Evolutionary conservation across 1,140 invertebrate species (phyloP), one percentile per base, ranked within the genome.

Genomic region (Venustaconcha ellipsiformis): DNA sequence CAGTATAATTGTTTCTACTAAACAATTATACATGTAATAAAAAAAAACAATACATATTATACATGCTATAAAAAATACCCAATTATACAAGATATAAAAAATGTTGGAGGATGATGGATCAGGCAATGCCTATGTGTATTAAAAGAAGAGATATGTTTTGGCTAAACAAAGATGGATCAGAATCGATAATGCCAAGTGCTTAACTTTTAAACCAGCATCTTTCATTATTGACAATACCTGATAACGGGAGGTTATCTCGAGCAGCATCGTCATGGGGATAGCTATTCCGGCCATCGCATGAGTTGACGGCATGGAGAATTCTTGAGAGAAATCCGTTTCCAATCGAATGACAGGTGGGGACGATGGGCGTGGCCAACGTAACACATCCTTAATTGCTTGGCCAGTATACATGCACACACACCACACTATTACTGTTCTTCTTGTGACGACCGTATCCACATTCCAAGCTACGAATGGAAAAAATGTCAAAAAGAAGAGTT

Each of bases 381-480:
- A 92, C 70, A 97, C 92, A 88, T 97, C 96, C 91, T 97, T 98
- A 63, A 96, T 91, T 14, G 93, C 94, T 91, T 97, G 96, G 4
- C 89, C 90, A 37, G 89, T 74, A 76, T 89, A 85, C 96, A 97
- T 97, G 55, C 94, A 92, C 48, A 95, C 92, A 37, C 94, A 93
- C 96, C 96, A 97, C 15, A 96, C 93, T 57, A 95, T 89, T 20
- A 96, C 92, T 48, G 96, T 93, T 87, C 94, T 79, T 68, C 87
- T 75, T 58, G 78, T 76, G 26, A 89, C 68, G 56, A 77, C 78
- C 58, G 83, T 80, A 74, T 90, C 85, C n/a, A 97, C 92, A 89
- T 97, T 97, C 96, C 96, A 97, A 85, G 96, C 94, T 93, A 95
- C 95, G 89, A 96, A 96, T 23, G 96, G 95, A 84, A 97, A 96